These are phyloP conservation scores for Theristicus caerulescens DNA, from an alignment of 2,113 vertebrate genomes.

Conservation along the genomic window DNA sequence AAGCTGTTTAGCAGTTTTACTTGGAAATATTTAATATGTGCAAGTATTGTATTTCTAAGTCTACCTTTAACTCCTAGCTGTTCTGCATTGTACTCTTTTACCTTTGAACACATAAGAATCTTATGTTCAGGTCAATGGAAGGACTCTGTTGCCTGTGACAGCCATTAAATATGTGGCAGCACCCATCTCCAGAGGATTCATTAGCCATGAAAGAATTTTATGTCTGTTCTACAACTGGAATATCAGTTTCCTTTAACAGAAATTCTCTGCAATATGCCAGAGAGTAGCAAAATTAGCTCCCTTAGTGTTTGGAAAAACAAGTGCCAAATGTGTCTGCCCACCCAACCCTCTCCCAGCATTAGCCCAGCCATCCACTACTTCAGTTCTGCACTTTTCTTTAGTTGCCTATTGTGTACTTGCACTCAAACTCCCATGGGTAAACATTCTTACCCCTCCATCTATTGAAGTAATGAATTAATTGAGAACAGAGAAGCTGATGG, in stretches of 20 bases:
- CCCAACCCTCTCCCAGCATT: not conserved
- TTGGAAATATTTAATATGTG: not conserved
- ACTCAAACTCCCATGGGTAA: not conserved
- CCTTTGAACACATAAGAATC: not conserved
- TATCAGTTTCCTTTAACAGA: not conserved
- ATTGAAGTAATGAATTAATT: not conserved
- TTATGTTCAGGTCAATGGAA: not conserved
- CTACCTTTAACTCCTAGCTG: not conserved
- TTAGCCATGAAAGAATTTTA: not conserved
- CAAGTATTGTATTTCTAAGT: not conserved
- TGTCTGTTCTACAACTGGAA: not conserved
- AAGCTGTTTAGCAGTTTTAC: not conserved
- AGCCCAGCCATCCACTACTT: fast-evolving
- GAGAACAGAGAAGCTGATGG: not conserved
- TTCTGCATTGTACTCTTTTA: not conserved
- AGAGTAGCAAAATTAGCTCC: not conserved
- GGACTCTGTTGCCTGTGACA: not conserved
- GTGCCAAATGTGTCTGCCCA: not conserved
- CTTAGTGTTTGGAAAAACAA: not conserved
- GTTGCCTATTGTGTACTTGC: too few relatives aligned
- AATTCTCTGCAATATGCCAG: not conserved
- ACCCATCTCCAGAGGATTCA: not conserved
- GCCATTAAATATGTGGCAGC: fast-evolving
- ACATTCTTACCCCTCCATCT: fast-evolving
- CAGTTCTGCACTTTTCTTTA: not conserved